These are phyloP conservation scores for Megalopta genalis DNA, from an alignment of 1,140 invertebrate species.

Conservation along the genomic window DNA sequence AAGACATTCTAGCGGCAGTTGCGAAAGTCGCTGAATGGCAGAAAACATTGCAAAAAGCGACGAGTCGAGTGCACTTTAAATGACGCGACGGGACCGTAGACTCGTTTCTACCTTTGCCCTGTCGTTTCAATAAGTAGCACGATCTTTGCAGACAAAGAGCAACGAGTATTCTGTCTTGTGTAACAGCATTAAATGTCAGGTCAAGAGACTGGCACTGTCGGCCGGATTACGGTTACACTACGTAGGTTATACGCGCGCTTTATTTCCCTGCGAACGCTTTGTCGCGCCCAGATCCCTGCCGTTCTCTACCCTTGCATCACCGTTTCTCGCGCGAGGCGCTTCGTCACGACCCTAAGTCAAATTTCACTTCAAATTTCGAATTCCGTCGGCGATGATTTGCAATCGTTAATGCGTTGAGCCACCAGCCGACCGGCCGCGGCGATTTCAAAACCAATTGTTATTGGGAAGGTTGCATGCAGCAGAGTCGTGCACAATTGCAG, in stretches of 20 bases:
- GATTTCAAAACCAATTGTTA: no score
- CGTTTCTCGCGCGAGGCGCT: no score
- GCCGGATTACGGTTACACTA: slow-evolving; percentile 44
- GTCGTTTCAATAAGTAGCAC: slow-evolving; percentile 56
- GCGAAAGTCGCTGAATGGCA: not conserved
- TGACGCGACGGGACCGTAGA: slow-evolving; percentile 31
- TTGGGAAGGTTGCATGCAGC: no score
- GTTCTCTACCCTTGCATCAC: slow-evolving; percentile 5
- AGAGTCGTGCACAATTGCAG: no score
- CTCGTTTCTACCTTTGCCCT: slow-evolving; percentile 49
- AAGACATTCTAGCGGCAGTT: not conserved
- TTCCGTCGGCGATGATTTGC: no score
- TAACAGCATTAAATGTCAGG: slow-evolving; percentile 74
- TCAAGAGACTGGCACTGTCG: slow-evolving; percentile 66
- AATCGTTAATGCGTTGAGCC: no score
- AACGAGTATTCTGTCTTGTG: slow-evolving; percentile 66
- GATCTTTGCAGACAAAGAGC: slow-evolving; percentile 64
- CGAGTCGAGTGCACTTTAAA: not conserved
- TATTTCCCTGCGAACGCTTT: slow-evolving; percentile 53
- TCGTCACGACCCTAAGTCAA: no score
- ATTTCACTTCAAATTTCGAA: no score
- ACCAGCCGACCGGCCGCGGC: no score
- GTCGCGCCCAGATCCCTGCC: slow-evolving; percentile 56
- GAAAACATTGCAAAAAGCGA: not conserved
- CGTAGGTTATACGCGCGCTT: slow-evolving; percentile 27